phyloP scores from a whole-genome alignment of 2,888 invertebrate genomes.

The Cheilosia scutellata region DNA sequence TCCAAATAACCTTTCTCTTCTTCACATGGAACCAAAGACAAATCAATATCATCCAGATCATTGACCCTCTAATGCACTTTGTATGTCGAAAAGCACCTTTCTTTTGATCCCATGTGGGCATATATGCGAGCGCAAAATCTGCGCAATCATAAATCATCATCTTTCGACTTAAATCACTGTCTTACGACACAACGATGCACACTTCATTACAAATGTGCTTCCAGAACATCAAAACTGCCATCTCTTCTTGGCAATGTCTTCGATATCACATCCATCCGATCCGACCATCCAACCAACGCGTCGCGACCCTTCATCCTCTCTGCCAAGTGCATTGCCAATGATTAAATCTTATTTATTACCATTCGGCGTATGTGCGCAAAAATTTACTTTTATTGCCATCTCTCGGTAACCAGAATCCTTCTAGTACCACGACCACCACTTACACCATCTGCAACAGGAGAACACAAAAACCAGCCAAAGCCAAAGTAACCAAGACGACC shows the following conservation, averaged over 20 bases:
- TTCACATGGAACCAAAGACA: not conserved
- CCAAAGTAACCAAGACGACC: conserved; percentile 33
- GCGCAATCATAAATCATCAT: conserved; percentile 52
- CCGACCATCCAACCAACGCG: conserved; percentile 20
- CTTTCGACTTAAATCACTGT: conserved; percentile 71
- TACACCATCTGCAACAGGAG: conserved; percentile 66
- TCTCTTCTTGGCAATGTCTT: conserved; percentile 27
- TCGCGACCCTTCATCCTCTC: conserved; percentile 10
- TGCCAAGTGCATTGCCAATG: conserved; percentile 63
- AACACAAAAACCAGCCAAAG: conserved; percentile 18
- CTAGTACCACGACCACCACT: conserved; percentile 64
- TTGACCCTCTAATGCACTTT: conserved; percentile 42
- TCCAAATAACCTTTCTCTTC: not conserved
- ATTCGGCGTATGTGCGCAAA: conserved; percentile 68
- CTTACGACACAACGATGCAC: conserved; percentile 61
- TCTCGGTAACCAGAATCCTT: conserved; percentile 74
- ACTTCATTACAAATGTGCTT: conserved; percentile 74
- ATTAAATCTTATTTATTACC: conserved; percentile 76
- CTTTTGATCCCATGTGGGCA: conserved; percentile 18
- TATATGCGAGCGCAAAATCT: conserved; percentile 8
- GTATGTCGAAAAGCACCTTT: conserved; percentile 1
- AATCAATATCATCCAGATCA: conserved; percentile 17
- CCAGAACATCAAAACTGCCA: conserved; percentile 53
- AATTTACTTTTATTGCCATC: conserved; percentile 74
- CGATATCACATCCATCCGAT: conserved; percentile 49